Conservation (phyloP, 2,113 vertebrate species). For the Oryzias celebensis region DNA sequence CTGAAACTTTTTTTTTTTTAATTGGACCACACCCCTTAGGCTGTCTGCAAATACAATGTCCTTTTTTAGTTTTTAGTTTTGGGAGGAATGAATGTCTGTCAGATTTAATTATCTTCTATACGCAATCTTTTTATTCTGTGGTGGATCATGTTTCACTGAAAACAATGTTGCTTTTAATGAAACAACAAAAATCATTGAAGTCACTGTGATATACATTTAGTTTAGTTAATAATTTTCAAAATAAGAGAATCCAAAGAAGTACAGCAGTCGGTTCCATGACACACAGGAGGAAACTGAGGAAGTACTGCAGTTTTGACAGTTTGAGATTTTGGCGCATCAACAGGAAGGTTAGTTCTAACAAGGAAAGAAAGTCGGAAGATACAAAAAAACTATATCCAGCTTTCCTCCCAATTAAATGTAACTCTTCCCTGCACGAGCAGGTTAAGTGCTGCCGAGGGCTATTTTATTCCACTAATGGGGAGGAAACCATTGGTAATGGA, state of each 20-base stretch:
- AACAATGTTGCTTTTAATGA: neutral
- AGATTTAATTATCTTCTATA: neutral
- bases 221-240: neutral
- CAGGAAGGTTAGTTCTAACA: neutral
- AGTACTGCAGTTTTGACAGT: neutral
- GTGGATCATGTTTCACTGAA: neutral
- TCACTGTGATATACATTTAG: neutral
- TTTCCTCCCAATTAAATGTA: conserved; percentile 32
- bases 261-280: neutral
- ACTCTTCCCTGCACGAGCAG: conserved; percentile 17
- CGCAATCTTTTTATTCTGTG: neutral
- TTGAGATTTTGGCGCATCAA: rapidly evolving
- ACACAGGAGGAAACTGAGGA: neutral
- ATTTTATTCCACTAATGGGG: conserved; percentile 30
- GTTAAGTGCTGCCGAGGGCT: conserved; percentile 44
- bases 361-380: neutral
- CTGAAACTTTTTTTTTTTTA: too few relatives aligned
- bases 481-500: conserved; percentile 28
- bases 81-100: neutral
- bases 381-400: neutral
- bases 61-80: too few relatives aligned
- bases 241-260: neutral
- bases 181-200: too few relatives aligned
- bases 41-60: too few relatives aligned
- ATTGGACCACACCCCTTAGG: too few relatives aligned